phyloP scores from a whole-genome alignment of 37 sponge, comb jelly and placozoan species.

The Ephydatia muelleri region DNA sequence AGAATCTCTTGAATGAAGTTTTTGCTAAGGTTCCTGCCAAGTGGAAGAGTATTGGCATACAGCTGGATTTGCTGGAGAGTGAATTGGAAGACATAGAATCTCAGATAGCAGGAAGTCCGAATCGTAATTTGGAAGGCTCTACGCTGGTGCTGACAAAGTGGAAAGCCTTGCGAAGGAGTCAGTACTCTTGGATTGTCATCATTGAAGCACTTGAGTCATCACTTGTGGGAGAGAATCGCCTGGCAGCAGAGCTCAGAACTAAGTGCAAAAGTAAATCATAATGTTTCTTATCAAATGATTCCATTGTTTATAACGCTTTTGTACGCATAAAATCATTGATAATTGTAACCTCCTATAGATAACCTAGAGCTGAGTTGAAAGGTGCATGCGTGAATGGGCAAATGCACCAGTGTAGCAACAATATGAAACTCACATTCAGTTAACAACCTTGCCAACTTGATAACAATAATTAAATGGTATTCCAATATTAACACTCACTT shows the following conservation, averaged over 20 bases:
- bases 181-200: constrained; percentile 15
- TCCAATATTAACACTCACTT: no score
- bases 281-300: background rate
- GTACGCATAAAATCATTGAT: no score
- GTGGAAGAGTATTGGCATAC: background rate
- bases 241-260: constrained; percentile 8
- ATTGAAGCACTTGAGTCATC: constrained; percentile 19
- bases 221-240: constrained; percentile 3
- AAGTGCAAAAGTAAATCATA: background rate
- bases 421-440: no score
- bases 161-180: background rate
- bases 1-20: background rate
- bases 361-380: no score
- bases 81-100: background rate
- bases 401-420: no score
- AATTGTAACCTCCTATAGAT: no score
- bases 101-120: background rate
- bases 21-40: background rate
- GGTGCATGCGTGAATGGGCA: no score
- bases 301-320: background rate
- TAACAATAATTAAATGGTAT: no score
- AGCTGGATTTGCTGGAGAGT: background rate
- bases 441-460: no score
- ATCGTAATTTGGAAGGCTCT: background rate
- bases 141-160: constrained; percentile 16